These are phyloP conservation scores for Tolmerus cingulatus DNA, from an alignment of 2,888 invertebrate genomes.

Conservation along the genomic window DNA sequence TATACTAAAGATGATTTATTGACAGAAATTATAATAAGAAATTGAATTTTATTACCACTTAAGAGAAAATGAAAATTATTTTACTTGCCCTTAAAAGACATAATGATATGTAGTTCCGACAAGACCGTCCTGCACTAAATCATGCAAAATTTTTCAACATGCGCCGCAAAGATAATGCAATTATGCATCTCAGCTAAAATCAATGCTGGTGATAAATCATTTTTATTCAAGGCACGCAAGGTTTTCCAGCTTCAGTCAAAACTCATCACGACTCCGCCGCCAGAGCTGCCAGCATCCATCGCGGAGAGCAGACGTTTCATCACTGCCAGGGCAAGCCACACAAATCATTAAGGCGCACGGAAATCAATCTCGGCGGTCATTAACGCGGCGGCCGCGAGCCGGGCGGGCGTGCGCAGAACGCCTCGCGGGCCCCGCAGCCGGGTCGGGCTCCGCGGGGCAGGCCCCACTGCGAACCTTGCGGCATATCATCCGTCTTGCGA, in stretches of 20 bases:
- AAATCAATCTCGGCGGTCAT: constrained; percentile 19
- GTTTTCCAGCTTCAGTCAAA: neutral
- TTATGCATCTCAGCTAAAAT: neutral
- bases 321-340: neutral
- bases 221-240: neutral
- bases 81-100: neutral
- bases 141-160: neutral
- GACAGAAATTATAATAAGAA: no score
- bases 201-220: neutral
- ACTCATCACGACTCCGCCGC: neutral
- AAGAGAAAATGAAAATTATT: neutral
- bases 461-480: neutral
- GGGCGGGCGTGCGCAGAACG: neutral
- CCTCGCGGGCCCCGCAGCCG: neutral
- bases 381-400: neutral
- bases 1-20: no score
- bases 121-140: neutral
- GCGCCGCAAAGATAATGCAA: neutral
- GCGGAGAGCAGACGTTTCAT: neutral
- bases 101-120: neutral
- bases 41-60: neutral
- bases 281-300: neutral
- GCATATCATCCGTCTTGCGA: constrained; percentile 13
- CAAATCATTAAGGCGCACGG: constrained; percentile 12
- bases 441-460: neutral